Conservation (phyloP, 2,113 vertebrate species). For the Melanocharis versteri region DNA sequence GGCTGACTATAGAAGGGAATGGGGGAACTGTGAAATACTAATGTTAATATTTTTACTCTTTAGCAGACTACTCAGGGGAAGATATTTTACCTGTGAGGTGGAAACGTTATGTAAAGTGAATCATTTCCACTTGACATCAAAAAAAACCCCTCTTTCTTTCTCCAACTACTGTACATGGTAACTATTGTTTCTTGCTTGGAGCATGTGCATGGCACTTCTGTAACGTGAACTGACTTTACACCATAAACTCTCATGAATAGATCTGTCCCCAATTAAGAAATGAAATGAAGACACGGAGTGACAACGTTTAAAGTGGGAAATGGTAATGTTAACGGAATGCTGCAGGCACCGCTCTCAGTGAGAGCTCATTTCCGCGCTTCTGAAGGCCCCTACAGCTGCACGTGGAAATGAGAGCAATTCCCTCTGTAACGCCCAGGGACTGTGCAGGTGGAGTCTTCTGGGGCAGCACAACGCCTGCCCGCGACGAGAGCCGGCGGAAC, state of each 20-base stretch:
- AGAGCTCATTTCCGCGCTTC: neutral
- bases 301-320: slow-evolving; percentile 53
- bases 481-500: neutral
- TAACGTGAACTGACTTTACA: slow-evolving; percentile 41
- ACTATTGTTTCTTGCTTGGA: slow-evolving; percentile 24
- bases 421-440: neutral
- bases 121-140: slow-evolving; percentile 11
- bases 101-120: slow-evolving; percentile 42
- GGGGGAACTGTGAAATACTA: neutral
- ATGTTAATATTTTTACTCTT: slow-evolving; percentile 41
- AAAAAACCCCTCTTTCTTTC: neutral
- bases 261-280: slow-evolving; percentile 55
- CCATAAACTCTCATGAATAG: slow-evolving; percentile 29
- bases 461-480: neutral
- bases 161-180: neutral
- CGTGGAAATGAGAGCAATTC: neutral
- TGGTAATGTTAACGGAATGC: slow-evolving; percentile 9
- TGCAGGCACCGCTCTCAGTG: slow-evolving; percentile 31
- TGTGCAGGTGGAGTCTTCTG: slow-evolving; percentile 6
- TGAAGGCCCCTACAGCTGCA: slow-evolving; percentile 15
- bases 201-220: neutral
- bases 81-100: slow-evolving; percentile 28
- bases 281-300: slow-evolving; percentile 40
- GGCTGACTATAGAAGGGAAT: slow-evolving; percentile 18
- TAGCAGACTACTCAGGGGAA: slow-evolving; percentile 32